phyloP scores from a whole-genome alignment of 2,797 vertebrate species.

The Hippopotamyrus pictus region DNA sequence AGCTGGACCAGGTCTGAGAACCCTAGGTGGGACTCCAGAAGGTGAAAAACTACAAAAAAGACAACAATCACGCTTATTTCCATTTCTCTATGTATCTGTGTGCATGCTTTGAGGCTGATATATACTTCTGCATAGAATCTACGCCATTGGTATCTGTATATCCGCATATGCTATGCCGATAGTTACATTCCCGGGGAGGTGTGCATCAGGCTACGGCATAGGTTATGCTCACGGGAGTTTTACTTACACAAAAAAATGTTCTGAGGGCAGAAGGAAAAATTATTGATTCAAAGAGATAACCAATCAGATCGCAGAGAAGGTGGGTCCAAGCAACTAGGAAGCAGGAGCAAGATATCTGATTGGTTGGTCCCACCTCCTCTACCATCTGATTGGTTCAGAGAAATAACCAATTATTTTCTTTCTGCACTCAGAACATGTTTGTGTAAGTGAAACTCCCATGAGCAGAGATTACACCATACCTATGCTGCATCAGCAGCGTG shows the following conservation, averaged over 20 bases:
- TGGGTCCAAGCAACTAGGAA: not conserved
- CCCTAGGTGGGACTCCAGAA: constrained; percentile 67
- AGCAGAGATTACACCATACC: not conserved
- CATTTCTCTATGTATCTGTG: not conserved
- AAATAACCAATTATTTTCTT: not conserved
- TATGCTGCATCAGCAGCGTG: not conserved
- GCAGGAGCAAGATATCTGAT: not conserved
- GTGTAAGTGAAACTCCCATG: not conserved
- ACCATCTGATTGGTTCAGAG: not conserved
- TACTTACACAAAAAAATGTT: not conserved
- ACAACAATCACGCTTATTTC: not conserved
- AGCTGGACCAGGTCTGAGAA: constrained; percentile 70
- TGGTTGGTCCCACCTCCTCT: not conserved
- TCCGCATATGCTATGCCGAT: not conserved
- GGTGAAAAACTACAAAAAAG: constrained; percentile 55
- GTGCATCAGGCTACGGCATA: not conserved
- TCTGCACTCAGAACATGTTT: not conserved
- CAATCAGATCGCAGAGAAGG: not conserved
- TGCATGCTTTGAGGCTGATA: not conserved
- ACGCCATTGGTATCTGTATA: not conserved
- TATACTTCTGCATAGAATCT: not conserved
- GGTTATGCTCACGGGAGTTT: not conserved
- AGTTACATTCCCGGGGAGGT: not conserved
- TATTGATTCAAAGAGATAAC: not conserved
- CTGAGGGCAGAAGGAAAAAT: not conserved